These are phyloP conservation scores for Euplagia quadripunctaria DNA, from an alignment of 2,888 invertebrate genomes.

Conservation along the genomic window DNA sequence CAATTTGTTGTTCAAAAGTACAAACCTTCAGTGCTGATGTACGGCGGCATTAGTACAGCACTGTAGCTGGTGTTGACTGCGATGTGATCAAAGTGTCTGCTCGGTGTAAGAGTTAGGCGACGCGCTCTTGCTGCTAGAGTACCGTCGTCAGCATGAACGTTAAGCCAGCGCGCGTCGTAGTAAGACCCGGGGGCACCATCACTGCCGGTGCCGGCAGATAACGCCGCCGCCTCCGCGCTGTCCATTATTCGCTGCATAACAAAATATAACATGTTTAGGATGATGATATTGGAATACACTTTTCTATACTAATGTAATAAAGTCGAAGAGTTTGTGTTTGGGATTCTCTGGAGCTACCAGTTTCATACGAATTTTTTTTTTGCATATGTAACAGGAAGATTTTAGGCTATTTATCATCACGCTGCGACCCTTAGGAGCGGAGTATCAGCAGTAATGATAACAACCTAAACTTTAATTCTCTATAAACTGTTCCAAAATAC, in stretches of 20 bases:
- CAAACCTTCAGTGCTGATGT: slow-evolving; percentile 90
- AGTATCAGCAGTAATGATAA: no score
- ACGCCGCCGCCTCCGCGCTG: slow-evolving; percentile 95
- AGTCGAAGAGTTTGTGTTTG: background rate
- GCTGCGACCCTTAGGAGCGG: no score
- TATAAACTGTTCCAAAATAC: no score
- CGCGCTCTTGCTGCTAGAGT: slow-evolving; percentile 90
- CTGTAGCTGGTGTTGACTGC: slow-evolving; percentile 94
- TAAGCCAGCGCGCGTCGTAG: slow-evolving; percentile 94
- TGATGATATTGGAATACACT: background rate
- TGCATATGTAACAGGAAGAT: no score
- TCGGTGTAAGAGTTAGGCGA: slow-evolving; percentile 91
- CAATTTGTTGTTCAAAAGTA: slow-evolving; percentile 5
- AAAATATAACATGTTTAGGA: background rate
- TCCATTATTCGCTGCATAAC: slow-evolving; percentile 94
- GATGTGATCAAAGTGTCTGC: slow-evolving; percentile 95
- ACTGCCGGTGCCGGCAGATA: slow-evolving; percentile 87
- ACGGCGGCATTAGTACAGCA: slow-evolving; percentile 95
- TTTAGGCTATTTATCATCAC: no score
- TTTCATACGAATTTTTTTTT: no score
- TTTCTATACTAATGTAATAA: background rate
- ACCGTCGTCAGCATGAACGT: slow-evolving; percentile 92
- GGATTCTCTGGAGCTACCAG: background rate
- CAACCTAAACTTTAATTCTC: no score
- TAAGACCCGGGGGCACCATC: slow-evolving; percentile 88